Conservation (phyloP, 2,797 vertebrate genomes). For the Chloroceryle inda region DNA sequence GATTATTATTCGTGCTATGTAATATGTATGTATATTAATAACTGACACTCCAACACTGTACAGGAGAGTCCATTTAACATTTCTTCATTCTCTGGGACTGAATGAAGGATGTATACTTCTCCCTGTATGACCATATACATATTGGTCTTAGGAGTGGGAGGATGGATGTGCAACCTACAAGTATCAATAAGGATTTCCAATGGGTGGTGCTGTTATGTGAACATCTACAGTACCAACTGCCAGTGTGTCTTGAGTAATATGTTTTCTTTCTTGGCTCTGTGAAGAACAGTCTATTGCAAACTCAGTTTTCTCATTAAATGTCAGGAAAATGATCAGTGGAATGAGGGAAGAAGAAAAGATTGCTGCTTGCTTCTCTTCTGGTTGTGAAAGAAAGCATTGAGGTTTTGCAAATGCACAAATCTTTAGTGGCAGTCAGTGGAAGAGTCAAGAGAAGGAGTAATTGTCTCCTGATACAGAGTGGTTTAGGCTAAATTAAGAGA, state of each 20-base stretch:
- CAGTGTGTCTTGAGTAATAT: fast-evolving
- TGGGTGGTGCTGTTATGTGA: fast-evolving
- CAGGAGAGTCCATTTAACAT: neutral
- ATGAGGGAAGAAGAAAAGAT: neutral
- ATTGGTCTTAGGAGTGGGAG: fast-evolving
- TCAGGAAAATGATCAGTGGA: neutral
- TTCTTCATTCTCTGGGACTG: neutral
- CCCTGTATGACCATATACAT: neutral
- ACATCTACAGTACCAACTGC: neutral
- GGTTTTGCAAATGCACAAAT: neutral
- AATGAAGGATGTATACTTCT: neutral
- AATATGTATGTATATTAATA: neutral
- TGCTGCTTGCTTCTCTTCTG: neutral
- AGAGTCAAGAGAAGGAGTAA: neutral
- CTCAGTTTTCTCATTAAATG: neutral
- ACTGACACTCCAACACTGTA: neutral
- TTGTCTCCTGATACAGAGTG: neutral
- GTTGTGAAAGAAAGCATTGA: neutral
- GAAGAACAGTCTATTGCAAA: neutral
- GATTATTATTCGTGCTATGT: neutral
- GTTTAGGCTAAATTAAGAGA: neutral
- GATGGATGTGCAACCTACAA: neutral
- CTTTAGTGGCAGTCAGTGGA: neutral
- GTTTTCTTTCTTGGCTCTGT: neutral
- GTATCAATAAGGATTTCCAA: fast-evolving